Conservation (phyloP, 2,888 invertebrate species). For the Sarcophaga rosellei region DNA sequence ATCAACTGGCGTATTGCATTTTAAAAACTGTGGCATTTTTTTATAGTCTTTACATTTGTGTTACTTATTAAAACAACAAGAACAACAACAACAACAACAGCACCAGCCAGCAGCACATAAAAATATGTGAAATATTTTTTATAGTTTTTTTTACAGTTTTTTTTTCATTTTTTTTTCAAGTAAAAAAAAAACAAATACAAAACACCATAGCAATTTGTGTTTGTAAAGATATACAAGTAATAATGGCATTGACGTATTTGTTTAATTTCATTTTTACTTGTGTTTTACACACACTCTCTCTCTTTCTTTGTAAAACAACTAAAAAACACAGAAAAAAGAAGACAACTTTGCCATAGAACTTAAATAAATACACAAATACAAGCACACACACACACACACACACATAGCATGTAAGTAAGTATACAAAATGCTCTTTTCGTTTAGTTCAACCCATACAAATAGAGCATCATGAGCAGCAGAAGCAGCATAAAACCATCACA, state of each 20-base stretch:
- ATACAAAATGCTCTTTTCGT: not conserved
- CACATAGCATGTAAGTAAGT: not conserved
- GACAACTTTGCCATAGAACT: not conserved
- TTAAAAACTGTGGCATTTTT: slow-evolving; percentile 47
- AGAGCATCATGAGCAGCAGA: not conserved
- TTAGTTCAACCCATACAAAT: slow-evolving; percentile 23
- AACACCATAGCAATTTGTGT: slow-evolving; percentile 60
- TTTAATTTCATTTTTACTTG: slow-evolving; percentile 46
- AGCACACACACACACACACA: not conserved
- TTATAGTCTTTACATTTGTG: slow-evolving; percentile 50
- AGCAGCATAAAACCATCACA: slow-evolving; percentile 14
- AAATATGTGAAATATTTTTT: not conserved
- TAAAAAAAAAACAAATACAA: slow-evolving; percentile 29
- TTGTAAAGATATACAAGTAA: slow-evolving; percentile 54
- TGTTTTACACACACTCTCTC: slow-evolving; percentile 14
- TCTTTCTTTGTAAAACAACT: not conserved
- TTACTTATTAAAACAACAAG: slow-evolving; percentile 41
- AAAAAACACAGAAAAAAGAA: not conserved
- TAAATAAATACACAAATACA: not conserved
- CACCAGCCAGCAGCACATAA: not conserved
- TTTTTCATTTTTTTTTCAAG: too few relatives aligned
- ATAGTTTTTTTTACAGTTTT: not conserved
- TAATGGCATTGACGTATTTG: slow-evolving; percentile 58
- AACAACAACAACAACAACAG: not conserved
- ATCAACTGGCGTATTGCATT: slow-evolving; percentile 28